Evolutionary conservation across 2,797 vertebrate species (phyloP).

Genomic region (Esox masquinongy): DNA sequence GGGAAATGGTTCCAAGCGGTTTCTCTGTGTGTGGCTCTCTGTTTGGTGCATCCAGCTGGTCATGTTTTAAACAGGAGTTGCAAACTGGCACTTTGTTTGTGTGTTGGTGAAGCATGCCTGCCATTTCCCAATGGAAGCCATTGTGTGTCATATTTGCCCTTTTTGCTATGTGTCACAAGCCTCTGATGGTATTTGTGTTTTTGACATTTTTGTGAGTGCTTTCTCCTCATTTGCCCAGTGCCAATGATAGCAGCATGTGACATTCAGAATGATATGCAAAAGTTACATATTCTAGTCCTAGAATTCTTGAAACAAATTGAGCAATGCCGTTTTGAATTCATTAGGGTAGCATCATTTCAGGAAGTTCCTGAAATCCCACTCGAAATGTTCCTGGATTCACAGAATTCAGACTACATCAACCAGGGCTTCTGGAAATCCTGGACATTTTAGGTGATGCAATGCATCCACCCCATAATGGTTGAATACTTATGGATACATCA

Average conservation of each 20-base stretch:
- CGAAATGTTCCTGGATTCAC: too few relatives aligned
- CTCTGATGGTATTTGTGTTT: conserved; percentile 68
- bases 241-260: conserved; percentile 69
- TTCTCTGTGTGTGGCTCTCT: conserved; percentile 38
- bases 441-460: too few relatives aligned
- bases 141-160: conserved; percentile 58
- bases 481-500: too few relatives aligned
- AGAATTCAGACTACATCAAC: too few relatives aligned
- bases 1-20: conserved; percentile 49
- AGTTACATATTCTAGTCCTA: conserved; percentile 51
- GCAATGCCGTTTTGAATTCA: conserved; percentile 51
- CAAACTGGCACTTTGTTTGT: conserved; percentile 23
- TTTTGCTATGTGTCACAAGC: conserved; percentile 57
- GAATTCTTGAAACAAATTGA: conserved; percentile 63
- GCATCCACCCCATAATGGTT: too few relatives aligned
- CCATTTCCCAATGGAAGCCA: conserved; percentile 36
- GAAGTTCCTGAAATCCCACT: too few relatives aligned
- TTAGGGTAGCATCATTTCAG: too few relatives aligned
- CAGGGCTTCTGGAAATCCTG: too few relatives aligned
- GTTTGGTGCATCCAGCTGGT: conserved; percentile 50
- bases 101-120: conserved; percentile 29
- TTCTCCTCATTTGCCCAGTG: conserved; percentile 53
- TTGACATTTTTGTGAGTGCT: conserved; percentile 45
- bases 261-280: conserved; percentile 63
- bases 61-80: conserved; percentile 43